These are phyloP conservation scores for Triops longicaudatus DNA, from an alignment of 1,140 invertebrate species.

Conservation along the genomic window DNA sequence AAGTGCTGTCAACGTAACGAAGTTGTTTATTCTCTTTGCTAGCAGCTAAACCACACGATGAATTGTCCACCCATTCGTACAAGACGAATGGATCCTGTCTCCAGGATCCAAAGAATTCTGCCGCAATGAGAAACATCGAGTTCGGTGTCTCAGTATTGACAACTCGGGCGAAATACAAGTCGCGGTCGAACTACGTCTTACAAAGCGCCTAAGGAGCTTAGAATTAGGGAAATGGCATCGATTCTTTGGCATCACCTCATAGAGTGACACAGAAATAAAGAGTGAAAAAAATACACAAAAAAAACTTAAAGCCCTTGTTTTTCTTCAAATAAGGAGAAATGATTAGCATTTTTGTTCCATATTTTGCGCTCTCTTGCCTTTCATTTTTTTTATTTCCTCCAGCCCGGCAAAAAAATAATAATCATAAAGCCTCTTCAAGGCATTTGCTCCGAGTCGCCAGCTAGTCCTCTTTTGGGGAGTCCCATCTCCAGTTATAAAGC, in stretches of 20 bases:
- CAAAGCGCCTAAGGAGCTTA: no score
- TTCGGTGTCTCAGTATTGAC: no score
- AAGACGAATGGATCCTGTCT: no score
- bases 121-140: background rate
- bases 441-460: background rate
- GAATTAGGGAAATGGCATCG: no score
- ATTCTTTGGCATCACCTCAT: background rate
- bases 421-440: background rate
- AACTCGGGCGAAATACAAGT: no score
- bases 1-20: background rate
- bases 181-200: no score
- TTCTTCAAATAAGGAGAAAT: background rate
- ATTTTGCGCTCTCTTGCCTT: background rate
- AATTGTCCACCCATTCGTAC: background rate
- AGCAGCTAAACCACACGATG: background rate
- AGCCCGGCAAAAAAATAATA: background rate
- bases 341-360: conserved; percentile 6
- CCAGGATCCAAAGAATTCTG: background rate
- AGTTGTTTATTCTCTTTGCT: background rate
- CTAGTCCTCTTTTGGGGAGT: background rate
- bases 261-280: background rate
- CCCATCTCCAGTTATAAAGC: background rate
- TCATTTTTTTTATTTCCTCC: background rate
- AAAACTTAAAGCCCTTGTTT: no score
- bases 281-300: no score